Percentiles rank a stretch among this genome's conserved stretches.
Conservation (phyloP, 2,888 invertebrate genomes). For the Apomyelois bistriatella region DNA sequence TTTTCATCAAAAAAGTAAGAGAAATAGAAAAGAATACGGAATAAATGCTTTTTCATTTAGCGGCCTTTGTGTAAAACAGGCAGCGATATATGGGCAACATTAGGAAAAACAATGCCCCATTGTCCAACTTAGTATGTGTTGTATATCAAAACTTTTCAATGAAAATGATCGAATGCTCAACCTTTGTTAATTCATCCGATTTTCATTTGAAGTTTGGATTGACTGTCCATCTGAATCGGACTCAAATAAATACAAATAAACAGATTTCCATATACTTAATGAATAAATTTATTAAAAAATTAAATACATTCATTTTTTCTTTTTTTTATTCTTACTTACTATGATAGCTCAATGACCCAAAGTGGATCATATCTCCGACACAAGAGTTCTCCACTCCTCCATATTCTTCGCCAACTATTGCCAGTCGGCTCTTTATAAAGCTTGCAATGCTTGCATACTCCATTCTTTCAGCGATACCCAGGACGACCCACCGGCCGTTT, state of each 20-base stretch:
- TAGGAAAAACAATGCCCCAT: conserved; percentile 59
- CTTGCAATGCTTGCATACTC: too few relatives aligned
- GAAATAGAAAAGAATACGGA: conserved; percentile 31
- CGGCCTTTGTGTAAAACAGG: conserved; percentile 53
- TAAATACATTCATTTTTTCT: too few relatives aligned
- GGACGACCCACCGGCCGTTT: too few relatives aligned
- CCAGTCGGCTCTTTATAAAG: too few relatives aligned
- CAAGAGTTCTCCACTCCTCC: too few relatives aligned
- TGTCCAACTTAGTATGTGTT: conserved; percentile 32
- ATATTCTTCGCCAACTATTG: too few relatives aligned
- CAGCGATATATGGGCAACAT: conserved; percentile 59
- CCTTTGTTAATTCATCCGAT: conserved; percentile 7
- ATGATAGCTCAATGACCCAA: too few relatives aligned
- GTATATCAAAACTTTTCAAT: conserved; percentile 41
- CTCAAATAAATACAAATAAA: neutral
- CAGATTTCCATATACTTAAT: neutral
- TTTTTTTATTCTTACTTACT: too few relatives aligned
- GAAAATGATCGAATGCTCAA: conserved; percentile 20
- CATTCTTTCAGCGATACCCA: too few relatives aligned
- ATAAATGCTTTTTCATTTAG: conserved; percentile 64
- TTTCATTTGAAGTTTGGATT: neutral
- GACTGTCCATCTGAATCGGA: conserved; percentile 1
- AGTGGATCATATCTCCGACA: too few relatives aligned
- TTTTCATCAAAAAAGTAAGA: neutral
- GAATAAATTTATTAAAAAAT: too few relatives aligned